Conservation (phyloP, 1,140 invertebrate species). For the Coelopa frigida region DNA sequence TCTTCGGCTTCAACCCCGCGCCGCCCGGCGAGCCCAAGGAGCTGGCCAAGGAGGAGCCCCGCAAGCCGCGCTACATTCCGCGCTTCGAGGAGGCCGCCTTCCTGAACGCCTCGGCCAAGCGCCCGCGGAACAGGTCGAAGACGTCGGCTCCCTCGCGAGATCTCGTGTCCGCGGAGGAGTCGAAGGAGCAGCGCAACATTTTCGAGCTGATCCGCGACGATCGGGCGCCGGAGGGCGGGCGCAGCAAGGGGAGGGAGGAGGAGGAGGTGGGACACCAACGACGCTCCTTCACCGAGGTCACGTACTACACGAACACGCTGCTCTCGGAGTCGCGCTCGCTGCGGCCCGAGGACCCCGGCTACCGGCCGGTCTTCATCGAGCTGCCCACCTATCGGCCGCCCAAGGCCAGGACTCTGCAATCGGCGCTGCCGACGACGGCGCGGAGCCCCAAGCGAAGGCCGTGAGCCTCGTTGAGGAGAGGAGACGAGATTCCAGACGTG, state of each 20-base stretch:
- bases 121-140: background rate
- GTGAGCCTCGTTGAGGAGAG: background rate
- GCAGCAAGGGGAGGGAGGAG: background rate
- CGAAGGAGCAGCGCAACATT: conserved; percentile 26
- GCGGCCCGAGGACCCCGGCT: conserved; percentile 32
- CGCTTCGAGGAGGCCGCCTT: conserved; percentile 36
- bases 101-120: conserved; percentile 15
- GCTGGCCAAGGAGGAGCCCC: conserved; percentile 15
- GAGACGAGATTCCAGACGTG: too few species aligned
- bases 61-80: conserved; percentile 42
- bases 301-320: conserved; percentile 35
- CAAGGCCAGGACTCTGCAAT: background rate
- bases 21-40: conserved; percentile 17
- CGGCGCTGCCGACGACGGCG: too few species aligned
- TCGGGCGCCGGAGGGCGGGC: background rate
- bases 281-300: conserved; percentile 18
- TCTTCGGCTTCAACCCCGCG: conserved; percentile 50
- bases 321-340: conserved; percentile 29
- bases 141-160: too few species aligned
- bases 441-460: background rate
- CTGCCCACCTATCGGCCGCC: conserved; percentile 38
- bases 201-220: conserved; percentile 23
- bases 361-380: conserved; percentile 36
- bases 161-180: conserved; percentile 1
- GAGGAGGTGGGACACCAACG: background rate